Percentiles rank a stretch among this genome's conserved stretches.
Evolutionary conservation across 2,888 invertebrate species (phyloP).

Genomic region (Lasioglossum oenotherae): DNA sequence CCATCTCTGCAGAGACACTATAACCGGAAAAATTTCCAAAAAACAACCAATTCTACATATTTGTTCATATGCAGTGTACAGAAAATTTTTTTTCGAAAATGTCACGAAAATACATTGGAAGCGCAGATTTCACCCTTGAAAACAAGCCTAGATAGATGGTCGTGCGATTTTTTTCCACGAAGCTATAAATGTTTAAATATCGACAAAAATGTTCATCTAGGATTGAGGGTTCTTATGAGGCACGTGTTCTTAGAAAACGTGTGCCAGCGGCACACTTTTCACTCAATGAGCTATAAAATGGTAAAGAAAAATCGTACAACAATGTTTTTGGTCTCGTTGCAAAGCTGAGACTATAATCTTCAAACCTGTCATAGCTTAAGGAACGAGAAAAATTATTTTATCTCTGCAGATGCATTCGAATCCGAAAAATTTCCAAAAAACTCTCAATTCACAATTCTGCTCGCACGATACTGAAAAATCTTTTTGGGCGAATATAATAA

Average conservation of each 20-base stretch:
- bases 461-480: not conserved
- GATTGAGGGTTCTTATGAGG: too few species aligned
- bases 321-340: too few species aligned
- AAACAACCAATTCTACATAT: not conserved
- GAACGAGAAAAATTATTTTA: too few species aligned
- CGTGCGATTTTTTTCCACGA: not conserved
- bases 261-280: too few species aligned
- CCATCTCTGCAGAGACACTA: not conserved
- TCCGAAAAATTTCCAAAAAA: too few species aligned
- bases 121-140: not conserved
- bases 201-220: not conserved
- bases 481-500: not conserved
- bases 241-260: too few species aligned
- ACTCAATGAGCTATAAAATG: too few species aligned
- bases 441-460: too few species aligned
- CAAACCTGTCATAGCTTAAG: too few species aligned
- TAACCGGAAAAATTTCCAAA: not conserved
- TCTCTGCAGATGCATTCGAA: too few species aligned
- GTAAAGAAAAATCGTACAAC: too few species aligned
- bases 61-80: fast-evolving
- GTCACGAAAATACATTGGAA: fast-evolving
- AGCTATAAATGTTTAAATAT: not conserved
- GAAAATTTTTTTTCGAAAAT: not conserved
- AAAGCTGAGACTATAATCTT: too few species aligned
- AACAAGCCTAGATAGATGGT: not conserved